Conservation (phyloP, 2,113 vertebrate genomes). For the Centropus bengalensis region DNA sequence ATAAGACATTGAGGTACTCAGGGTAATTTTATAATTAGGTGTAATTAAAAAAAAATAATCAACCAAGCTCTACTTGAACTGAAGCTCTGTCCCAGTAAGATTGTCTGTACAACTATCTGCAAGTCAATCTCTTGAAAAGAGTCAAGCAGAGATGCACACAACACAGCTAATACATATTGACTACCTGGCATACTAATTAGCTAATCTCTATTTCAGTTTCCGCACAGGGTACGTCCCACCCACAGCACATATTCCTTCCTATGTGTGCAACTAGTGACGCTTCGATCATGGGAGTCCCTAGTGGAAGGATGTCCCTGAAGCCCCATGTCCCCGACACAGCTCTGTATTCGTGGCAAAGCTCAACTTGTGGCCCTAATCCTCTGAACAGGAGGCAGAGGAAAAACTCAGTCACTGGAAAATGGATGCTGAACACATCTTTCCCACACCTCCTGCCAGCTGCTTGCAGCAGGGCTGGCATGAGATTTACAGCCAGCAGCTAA, state of each 20-base stretch:
- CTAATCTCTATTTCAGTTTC: not conserved
- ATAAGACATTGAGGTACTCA: not conserved
- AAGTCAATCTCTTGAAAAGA: accelerated
- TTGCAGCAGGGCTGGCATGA: conserved; percentile 54
- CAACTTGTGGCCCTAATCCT: not conserved
- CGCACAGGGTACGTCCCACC: not conserved
- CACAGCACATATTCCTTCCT: not conserved
- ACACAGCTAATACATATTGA: not conserved
- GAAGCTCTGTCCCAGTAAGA: not conserved
- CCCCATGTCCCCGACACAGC: accelerated
- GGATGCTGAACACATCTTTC: conserved; percentile 78
- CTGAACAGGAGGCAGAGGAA: conserved; percentile 16
- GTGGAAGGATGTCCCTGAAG: accelerated
- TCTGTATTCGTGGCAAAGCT: accelerated
- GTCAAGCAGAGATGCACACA: not conserved
- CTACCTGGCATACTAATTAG: not conserved
- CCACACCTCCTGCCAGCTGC: conserved; percentile 69
- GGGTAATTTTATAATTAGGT: not conserved
- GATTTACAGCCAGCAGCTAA: conserved; percentile 77
- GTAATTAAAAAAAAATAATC: not conserved
- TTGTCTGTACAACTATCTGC: not conserved
- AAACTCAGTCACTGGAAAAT: conserved; percentile 51
- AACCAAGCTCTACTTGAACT: not conserved
- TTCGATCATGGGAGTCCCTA: accelerated
- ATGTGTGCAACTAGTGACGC: not conserved